These are phyloP conservation scores for Leptopilina boulardi DNA, from an alignment of 1,140 invertebrate species.

Conservation along the genomic window DNA sequence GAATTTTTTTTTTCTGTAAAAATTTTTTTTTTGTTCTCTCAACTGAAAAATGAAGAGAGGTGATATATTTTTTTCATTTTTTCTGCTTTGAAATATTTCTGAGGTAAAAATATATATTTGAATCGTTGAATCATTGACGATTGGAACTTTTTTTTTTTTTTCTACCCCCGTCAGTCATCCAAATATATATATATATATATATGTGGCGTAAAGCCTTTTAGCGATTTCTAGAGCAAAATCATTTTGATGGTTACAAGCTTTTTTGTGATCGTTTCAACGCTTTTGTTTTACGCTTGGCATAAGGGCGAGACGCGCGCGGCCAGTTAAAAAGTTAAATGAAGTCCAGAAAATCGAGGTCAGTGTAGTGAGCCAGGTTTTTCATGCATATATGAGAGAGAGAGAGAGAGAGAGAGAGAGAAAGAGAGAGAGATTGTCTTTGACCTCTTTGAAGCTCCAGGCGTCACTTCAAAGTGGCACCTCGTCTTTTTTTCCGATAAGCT, in stretches of 20 bases:
- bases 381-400: background rate
- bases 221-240: slow-evolving; percentile 1
- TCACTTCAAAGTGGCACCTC: slow-evolving; percentile 22
- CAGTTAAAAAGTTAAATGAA: slow-evolving; percentile 13
- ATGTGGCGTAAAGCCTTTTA: background rate
- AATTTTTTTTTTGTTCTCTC: background rate
- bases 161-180: background rate
- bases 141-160: background rate
- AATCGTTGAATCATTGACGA: background rate
- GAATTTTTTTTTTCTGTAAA: background rate
- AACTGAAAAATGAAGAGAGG: background rate
- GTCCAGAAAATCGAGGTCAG: slow-evolving; percentile 25
- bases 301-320: slow-evolving; percentile 1
- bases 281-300: slow-evolving; percentile 7
- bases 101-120: background rate
- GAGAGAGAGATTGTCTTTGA: slow-evolving; percentile 4
- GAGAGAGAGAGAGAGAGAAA: background rate
- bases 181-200: too few relatives aligned
- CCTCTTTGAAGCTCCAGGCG: slow-evolving; percentile 25
- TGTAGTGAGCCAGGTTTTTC: slow-evolving; percentile 13
- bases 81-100: background rate
- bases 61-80: background rate
- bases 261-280: background rate
- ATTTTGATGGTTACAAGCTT: slow-evolving; percentile 13
- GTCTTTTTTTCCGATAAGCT: slow-evolving; percentile 30